phyloP scores from a whole-genome alignment of 1,140 invertebrate genomes.

The Sinella curviseta region DNA sequence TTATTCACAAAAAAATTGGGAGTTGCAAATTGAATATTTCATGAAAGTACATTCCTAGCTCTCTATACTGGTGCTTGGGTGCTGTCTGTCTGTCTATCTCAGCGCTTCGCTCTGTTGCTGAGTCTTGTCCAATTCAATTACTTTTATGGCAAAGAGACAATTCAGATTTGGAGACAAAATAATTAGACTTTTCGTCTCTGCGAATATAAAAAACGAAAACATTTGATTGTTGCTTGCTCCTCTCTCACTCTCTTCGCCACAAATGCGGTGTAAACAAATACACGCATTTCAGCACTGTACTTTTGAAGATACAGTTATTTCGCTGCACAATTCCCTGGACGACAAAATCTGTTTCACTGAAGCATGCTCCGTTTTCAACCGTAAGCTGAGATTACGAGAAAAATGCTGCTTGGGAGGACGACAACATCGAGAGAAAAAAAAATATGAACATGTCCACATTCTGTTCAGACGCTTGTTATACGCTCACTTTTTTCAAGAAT shows the following conservation, averaged over 20 bases:
- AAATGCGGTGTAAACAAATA: too few relatives aligned
- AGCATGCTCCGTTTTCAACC: not conserved
- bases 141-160: conserved; percentile 9
- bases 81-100: too few relatives aligned
- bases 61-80: too few relatives aligned
- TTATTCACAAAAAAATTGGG: too few relatives aligned
- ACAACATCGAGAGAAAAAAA: too few relatives aligned
- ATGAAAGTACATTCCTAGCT: too few relatives aligned
- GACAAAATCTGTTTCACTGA: not conserved
- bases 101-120: not conserved
- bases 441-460: not conserved
- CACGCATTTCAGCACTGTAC: too few relatives aligned
- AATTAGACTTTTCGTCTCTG: not conserved
- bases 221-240: not conserved
- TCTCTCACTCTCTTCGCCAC: not conserved
- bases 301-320: too few relatives aligned
- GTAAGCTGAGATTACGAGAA: not conserved
- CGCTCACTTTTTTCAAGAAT: too few relatives aligned
- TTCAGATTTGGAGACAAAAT: conserved; percentile 17
- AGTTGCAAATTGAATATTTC: too few relatives aligned
- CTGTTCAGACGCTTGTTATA: too few relatives aligned
- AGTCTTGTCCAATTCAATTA: conserved; percentile 12
- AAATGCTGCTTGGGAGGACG: not conserved
- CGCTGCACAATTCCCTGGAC: too few relatives aligned
- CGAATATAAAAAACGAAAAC: not conserved